A percentile compares a stretch with the other conserved stretches of the same genome.
Conservation (phyloP, 2,888 invertebrate genomes). For the Protodeltote pygarga region DNA sequence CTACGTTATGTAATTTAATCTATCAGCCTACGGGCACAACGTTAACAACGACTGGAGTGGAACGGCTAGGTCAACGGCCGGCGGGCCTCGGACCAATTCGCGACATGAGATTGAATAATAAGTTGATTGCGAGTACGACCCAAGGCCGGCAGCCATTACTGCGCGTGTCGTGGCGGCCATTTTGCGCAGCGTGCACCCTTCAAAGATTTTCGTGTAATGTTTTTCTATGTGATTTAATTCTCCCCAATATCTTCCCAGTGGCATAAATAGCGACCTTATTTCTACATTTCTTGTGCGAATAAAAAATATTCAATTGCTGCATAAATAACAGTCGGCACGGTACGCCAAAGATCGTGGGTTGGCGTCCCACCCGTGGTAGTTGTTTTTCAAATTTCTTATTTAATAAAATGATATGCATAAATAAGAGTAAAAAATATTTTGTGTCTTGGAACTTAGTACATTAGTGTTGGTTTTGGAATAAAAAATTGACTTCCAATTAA, state of each 20-base stretch:
- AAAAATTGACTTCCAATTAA: conserved; percentile 18
- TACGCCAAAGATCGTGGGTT: too few relatives aligned
- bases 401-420: too few relatives aligned
- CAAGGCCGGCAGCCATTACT: conserved; percentile 83
- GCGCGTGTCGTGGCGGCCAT: conserved; percentile 74
- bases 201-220: conserved; percentile 58
- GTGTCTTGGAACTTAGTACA: too few relatives aligned
- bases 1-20: conserved; percentile 51
- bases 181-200: conserved; percentile 69
- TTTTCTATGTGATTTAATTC: conserved; percentile 61
- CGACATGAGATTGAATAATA: conserved; percentile 87
- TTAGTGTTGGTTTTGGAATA: conserved; percentile 18
- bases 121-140: conserved; percentile 81
- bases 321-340: too few relatives aligned
- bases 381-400: too few relatives aligned
- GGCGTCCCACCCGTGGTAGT: too few relatives aligned
- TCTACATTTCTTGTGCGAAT: conserved; percentile 1
- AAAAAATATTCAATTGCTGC: conserved; percentile 16
- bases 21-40: conserved; percentile 54
- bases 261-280: conserved; percentile 16
- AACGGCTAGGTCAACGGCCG: conserved; percentile 76
- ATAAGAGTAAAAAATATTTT: too few relatives aligned
- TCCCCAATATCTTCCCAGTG: conserved; percentile 33
- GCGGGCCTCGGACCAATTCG: conserved; percentile 85
- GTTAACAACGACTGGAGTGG: conserved; percentile 66